A percentile compares a stretch with the other conserved stretches of the same genome.
Conservation (phyloP, 2,797 vertebrate genomes). For the Micrastur ruficollis region DNA sequence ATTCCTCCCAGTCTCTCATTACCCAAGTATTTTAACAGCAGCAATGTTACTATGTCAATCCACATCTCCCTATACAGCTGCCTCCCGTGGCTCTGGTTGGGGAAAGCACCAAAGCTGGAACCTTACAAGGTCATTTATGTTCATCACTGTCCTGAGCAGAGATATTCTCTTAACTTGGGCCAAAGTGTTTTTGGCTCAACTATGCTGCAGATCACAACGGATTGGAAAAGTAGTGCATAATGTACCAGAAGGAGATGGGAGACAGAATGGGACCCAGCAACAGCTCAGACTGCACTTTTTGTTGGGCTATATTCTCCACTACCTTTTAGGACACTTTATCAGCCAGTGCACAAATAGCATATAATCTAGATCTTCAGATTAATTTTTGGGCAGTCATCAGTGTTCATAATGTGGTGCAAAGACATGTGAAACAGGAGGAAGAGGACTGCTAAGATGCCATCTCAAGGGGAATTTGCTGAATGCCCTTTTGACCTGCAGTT, state of each 20-base stretch:
- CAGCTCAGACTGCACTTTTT: neutral
- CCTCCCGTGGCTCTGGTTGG: neutral
- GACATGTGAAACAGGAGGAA: neutral
- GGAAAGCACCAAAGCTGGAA: neutral
- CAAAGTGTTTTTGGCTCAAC: neutral
- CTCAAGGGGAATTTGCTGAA: neutral
- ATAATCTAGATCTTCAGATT: neutral
- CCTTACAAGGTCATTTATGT: neutral
- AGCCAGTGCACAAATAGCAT: neutral
- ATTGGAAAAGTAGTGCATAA: neutral
- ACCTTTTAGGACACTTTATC: neutral
- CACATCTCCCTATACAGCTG: neutral
- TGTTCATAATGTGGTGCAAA: neutral
- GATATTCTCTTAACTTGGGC: neutral
- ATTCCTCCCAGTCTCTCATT: neutral
- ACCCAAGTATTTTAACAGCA: neutral
- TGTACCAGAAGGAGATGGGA: neutral
- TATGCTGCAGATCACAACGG: neutral
- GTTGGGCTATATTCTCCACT: neutral
- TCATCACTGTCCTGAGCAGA: neutral
- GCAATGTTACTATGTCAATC: neutral
- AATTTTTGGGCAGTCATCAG: neutral
- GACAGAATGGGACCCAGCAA: neutral
- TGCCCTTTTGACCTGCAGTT: neutral
- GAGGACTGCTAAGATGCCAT: neutral